Evolutionary conservation across 1,140 invertebrate species (phyloP), one percentile per base, ranked within the genome.

Genomic region (Trachelipus rathkii): DNA sequence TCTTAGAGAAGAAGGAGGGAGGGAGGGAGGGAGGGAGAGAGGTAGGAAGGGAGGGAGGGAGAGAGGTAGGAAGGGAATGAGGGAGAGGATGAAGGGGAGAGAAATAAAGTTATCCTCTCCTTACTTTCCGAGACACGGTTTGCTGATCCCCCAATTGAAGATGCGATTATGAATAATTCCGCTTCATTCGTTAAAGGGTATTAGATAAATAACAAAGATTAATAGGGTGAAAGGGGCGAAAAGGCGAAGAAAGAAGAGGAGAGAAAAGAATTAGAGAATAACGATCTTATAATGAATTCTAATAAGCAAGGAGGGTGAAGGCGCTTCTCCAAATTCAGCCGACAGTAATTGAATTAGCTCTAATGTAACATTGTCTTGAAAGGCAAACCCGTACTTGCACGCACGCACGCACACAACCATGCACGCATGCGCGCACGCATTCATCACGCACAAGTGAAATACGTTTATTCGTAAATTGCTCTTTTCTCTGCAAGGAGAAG

Each of bases 201-300:
- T 60, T 60, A 60, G 50, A 60, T 60, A 60, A 60, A 60, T 60
- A 60, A 60, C 19, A 60, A 60, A 60, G 50, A 60, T 60, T 60
- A 60, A 60, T 60, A 60, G 50, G 11, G 19, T 13, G 11, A 19
- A 60, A 33, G 50, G 50, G 50, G 19, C 50, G 50, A 1, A 15
- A 19, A 60, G 50, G 50, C 11, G 50, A 60, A 60, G 11, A 60
- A 19, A 19, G 19, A 60, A 60, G 50, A 19, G 3, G 8, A 60
- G 19, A 8, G 11, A 19, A 60, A 15, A 60, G 11, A 60, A 19
- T 19, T 60, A 60, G 50, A 60, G 50, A 19, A 60, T 60, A 60
- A 60, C 50, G 50, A 19, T 19, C 11, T 19, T 13, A 60, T 60
- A 60, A 60, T 60, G 50, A 19, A 60, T 60, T 60, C 11, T 60